Conservation (phyloP, 2,797 vertebrate species). For the Hoplostethus mediterraneus region DNA sequence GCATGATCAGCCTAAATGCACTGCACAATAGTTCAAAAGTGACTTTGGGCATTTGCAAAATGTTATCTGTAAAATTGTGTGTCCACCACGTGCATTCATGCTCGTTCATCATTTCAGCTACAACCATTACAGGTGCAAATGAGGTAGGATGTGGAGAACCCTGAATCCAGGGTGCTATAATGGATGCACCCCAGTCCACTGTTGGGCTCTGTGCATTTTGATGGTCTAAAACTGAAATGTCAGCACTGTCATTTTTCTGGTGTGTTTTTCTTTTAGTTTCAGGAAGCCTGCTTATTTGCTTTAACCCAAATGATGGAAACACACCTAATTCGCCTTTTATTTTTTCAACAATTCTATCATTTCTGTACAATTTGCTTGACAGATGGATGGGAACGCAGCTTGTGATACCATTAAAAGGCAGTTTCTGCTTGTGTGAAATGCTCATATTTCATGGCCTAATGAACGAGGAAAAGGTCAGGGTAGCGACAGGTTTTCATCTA, state of each 20-base stretch:
- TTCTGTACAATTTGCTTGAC: background rate
- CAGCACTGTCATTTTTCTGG: too few species aligned
- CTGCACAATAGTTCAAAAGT: too few species aligned
- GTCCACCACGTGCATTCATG: too few species aligned
- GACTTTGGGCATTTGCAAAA: too few species aligned
- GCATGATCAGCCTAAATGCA: too few species aligned
- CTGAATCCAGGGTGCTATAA: background rate
- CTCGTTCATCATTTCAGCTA: too few species aligned
- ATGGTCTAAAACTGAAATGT: background rate
- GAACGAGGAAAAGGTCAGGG: constrained; percentile 24
- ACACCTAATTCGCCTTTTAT: background rate
- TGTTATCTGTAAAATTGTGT: too few species aligned
- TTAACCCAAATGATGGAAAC: constrained; percentile 4
- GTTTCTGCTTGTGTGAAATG: background rate
- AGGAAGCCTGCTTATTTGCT: background rate
- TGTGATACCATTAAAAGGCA: too few species aligned
- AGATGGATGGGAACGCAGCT: too few species aligned
- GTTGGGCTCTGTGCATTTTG: background rate
- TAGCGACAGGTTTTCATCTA: constrained; percentile 35
- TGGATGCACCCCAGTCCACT: too few species aligned
- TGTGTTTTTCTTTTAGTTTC: background rate
- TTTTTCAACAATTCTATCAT: background rate
- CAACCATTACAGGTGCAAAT: too few species aligned
- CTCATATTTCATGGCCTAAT: constrained; percentile 7
- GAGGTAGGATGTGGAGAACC: background rate